Conservation (phyloP, 2,888 invertebrate genomes). For the Nymphalis c-album region DNA sequence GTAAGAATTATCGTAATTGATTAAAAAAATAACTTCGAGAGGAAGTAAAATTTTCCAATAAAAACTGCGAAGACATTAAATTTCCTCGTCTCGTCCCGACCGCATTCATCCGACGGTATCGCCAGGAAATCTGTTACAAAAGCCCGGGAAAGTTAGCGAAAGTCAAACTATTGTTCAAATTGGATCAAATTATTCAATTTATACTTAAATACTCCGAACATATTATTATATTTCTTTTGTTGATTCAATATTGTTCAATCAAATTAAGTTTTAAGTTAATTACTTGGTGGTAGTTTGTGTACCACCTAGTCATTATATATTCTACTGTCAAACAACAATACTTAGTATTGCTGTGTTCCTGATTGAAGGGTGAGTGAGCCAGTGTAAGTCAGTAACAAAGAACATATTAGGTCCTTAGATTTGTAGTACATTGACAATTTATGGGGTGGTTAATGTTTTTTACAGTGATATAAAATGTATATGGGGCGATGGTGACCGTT, state of each 20-base stretch:
- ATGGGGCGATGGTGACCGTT: too few relatives aligned
- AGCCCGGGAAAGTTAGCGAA: constrained; percentile 27
- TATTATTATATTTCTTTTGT: constrained; percentile 1
- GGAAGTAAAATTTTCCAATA: neutral
- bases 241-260: neutral
- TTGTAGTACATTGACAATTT: too few relatives aligned
- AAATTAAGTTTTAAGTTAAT: neutral
- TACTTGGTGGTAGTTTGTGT: neutral
- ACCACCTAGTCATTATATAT: too few relatives aligned
- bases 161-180: constrained; percentile 20
- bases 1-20: neutral
- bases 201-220: constrained; percentile 6
- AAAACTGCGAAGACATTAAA: constrained; percentile 21
- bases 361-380: too few relatives aligned
- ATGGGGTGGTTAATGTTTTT: too few relatives aligned
- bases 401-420: too few relatives aligned
- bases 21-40: neutral
- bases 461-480: too few relatives aligned
- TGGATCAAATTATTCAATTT: constrained; percentile 27
- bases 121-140: constrained; percentile 25
- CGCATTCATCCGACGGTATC: constrained; percentile 15
- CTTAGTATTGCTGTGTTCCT: too few relatives aligned
- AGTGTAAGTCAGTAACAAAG: too few relatives aligned
- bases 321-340: too few relatives aligned
- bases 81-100: constrained; percentile 16